phyloP scores from a whole-genome alignment of 2,888 invertebrate species.

The Agrypnus murinus region DNA sequence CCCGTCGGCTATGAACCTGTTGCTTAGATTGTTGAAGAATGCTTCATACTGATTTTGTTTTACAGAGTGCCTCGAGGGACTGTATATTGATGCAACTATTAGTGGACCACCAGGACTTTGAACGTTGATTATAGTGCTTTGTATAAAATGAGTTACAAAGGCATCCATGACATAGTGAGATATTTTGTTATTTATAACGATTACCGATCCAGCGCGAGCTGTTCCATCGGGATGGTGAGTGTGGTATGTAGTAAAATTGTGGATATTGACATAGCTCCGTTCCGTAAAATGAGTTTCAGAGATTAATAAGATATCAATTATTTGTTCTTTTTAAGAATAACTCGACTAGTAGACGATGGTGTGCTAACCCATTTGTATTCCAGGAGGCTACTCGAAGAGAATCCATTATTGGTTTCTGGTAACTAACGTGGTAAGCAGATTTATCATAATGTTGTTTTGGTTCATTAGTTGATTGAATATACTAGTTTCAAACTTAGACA shows the following conservation, averaged over 20 bases:
- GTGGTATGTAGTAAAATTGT: slow-evolving; percentile 33
- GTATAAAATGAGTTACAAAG: slow-evolving; percentile 37
- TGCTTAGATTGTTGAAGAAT: too few species aligned
- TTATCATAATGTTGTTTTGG: too few species aligned
- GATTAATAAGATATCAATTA: slow-evolving; percentile 46
- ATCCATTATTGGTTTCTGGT: slow-evolving; percentile 26
- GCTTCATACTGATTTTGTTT: too few species aligned
- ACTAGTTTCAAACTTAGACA: too few species aligned
- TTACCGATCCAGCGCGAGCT: slow-evolving; percentile 47
- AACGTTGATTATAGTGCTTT: too few species aligned
- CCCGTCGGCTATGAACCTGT: too few species aligned
- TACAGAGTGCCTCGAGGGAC: too few species aligned
- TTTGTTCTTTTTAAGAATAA: slow-evolving; percentile 18
- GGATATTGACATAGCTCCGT: slow-evolving; percentile 38
- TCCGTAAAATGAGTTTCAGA: slow-evolving; percentile 51
- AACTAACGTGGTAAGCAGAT: too few species aligned
- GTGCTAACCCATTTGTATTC: slow-evolving; percentile 14
- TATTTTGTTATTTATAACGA: slow-evolving; percentile 47
- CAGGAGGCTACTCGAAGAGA: slow-evolving; percentile 17
- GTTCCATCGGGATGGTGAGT: slow-evolving; percentile 43
- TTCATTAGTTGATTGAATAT: too few species aligned
- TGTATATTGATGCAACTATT: too few species aligned
- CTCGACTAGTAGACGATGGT: slow-evolving; percentile 21
- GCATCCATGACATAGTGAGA: too few species aligned
- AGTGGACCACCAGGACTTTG: too few species aligned